Percentiles rank a stretch among this genome's conserved stretches.
phyloP scores from a whole-genome alignment of 2,113 vertebrate species.

The Grammomys surdaster region DNA sequence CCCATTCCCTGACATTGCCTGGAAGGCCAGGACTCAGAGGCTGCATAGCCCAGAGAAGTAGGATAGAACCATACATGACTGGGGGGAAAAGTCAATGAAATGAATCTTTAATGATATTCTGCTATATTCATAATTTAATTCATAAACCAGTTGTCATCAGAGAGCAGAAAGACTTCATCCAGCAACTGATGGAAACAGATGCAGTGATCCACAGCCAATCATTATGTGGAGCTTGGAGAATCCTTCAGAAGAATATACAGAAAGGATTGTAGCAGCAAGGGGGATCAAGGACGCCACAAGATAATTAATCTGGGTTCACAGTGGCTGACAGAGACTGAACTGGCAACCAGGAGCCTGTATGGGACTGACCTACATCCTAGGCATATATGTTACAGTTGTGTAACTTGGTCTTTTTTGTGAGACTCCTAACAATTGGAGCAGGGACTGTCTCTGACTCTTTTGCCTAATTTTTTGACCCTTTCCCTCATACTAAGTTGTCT shows the following conservation, averaged over 20 bases:
- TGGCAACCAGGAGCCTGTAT: neutral
- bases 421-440: neutral
- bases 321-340: neutral
- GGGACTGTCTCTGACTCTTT: neutral
- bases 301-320: neutral
- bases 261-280: neutral
- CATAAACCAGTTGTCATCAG: too few species aligned
- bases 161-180: too few species aligned
- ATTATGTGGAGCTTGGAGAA: neutral
- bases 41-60: too few species aligned
- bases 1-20: too few species aligned
- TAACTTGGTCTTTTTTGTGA: neutral
- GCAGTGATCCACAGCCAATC: neutral
- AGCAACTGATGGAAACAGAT: neutral
- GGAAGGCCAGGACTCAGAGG: too few species aligned
- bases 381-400: neutral
- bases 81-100: too few species aligned
- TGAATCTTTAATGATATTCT: too few species aligned
- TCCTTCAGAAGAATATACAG: neutral
- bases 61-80: too few species aligned
- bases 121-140: too few species aligned
- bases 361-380: neutral
- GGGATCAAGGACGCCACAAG: neutral
- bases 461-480: neutral
- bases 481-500: neutral